These are phyloP conservation scores for Volucella inanis DNA, from an alignment of 2,888 invertebrate genomes.

Conservation along the genomic window DNA sequence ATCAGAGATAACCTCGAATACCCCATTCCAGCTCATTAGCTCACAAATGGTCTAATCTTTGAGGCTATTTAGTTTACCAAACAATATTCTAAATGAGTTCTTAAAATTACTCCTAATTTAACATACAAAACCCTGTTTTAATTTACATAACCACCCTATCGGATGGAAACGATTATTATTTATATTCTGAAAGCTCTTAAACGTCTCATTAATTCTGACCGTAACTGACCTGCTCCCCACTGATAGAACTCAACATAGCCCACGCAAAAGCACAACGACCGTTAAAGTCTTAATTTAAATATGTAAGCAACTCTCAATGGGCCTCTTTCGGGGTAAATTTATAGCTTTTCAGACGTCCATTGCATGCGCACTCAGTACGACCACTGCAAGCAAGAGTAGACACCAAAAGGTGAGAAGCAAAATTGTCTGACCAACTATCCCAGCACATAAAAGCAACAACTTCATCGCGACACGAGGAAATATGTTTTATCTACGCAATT, in stretches of 20 bases:
- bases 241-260: not conserved
- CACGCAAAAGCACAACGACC: constrained; percentile 26
- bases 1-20: no score
- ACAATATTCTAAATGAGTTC: no score
- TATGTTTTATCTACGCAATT: constrained; percentile 65
- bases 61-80: no score
- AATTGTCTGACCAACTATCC: constrained; percentile 63
- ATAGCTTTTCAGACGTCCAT: constrained; percentile 52
- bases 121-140: no score
- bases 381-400: constrained; percentile 12
- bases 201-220: constrained; percentile 48
- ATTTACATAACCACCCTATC: no score
- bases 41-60: no score
- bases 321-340: constrained; percentile 53
- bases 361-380: constrained; percentile 15
- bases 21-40: no score
- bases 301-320: constrained; percentile 43
- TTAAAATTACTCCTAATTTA: no score
- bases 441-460: constrained; percentile 50
- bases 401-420: constrained; percentile 67
- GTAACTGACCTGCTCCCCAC: constrained; percentile 41
- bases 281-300: constrained; percentile 68
- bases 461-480: constrained; percentile 52
- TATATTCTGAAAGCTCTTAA: constrained; percentile 42
- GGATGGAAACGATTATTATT: not conserved